phyloP scores from a whole-genome alignment of 2,888 invertebrate genomes.

The Colletes collaris region DNA sequence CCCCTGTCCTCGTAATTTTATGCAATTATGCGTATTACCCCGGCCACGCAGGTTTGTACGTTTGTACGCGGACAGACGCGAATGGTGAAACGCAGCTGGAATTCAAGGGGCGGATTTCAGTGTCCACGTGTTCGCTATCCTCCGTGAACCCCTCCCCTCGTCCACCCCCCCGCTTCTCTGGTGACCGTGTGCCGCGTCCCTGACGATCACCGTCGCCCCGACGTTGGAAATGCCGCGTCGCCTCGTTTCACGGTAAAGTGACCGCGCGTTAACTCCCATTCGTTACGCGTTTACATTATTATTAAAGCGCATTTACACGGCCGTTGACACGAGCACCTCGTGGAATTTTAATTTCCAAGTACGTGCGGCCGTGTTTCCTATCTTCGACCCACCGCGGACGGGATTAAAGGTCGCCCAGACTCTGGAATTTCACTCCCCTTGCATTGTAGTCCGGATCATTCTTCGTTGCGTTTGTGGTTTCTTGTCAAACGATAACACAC shows the following conservation, averaged over 20 bases:
- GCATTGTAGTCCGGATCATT: neutral
- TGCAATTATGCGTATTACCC: constrained; percentile 79
- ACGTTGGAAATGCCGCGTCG: constrained; percentile 60
- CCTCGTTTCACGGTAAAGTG: constrained; percentile 73
- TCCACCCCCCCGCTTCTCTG: neutral
- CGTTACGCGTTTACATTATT: constrained; percentile 79
- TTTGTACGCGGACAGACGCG: constrained; percentile 37
- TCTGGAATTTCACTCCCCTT: constrained; percentile 6
- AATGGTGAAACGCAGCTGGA: constrained; percentile 42
- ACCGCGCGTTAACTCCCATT: constrained; percentile 74
- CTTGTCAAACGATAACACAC: no score
- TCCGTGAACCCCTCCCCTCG: neutral
- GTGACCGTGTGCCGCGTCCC: constrained; percentile 6
- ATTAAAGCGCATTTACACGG: constrained; percentile 80
- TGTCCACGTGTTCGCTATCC: constrained; percentile 42
- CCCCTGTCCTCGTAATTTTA: constrained; percentile 73
- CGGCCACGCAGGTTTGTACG: constrained; percentile 43
- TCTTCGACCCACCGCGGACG: constrained; percentile 12
- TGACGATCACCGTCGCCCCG: constrained; percentile 27
- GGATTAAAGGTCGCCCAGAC: constrained; percentile 29
- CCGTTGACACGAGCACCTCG: constrained; percentile 67
- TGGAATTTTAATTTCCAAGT: constrained; percentile 76
- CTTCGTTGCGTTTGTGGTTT: neutral
- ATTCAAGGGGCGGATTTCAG: constrained; percentile 46
- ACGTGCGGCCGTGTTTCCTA: neutral